These are phyloP conservation scores for Oreocharis arfaki DNA, from an alignment of 2,113 vertebrate species.

Conservation along the genomic window DNA sequence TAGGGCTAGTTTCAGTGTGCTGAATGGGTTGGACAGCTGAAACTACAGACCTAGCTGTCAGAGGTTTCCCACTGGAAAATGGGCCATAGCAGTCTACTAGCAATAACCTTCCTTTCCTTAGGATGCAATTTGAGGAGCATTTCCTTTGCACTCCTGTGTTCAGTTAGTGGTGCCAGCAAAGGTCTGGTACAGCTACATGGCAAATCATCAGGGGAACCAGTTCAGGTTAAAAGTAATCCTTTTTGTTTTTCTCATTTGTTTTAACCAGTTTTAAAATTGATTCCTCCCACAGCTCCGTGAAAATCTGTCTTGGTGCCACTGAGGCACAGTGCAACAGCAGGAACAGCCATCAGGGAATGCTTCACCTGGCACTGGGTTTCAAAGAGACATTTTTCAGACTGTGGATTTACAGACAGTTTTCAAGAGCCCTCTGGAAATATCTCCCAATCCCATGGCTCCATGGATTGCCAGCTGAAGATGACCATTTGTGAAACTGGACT, in stretches of 20 bases:
- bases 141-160: not conserved
- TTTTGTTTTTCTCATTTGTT: not conserved
- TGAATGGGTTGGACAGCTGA: not conserved
- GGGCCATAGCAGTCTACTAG: not conserved
- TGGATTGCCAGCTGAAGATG: accelerated
- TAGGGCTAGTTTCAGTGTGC: not conserved
- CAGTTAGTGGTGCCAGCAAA: not conserved
- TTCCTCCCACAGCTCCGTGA: not conserved
- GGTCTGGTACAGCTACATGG: not conserved
- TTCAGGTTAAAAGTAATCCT: not conserved
- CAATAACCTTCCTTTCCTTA: not conserved
- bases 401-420: not conserved
- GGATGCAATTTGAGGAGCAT: not conserved
- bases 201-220: not conserved
- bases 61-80: not conserved
- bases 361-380: not conserved
- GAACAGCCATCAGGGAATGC: not conserved
- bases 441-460: not conserved
- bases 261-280: not conserved
- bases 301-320: not conserved
- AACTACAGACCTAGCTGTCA: not conserved
- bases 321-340: not conserved
- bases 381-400: not conserved
- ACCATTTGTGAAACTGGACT: not conserved
- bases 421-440: not conserved